Base-by-base conservation (phyloP, 2,797 vertebrate species). In the Acomys russatus region DNA sequence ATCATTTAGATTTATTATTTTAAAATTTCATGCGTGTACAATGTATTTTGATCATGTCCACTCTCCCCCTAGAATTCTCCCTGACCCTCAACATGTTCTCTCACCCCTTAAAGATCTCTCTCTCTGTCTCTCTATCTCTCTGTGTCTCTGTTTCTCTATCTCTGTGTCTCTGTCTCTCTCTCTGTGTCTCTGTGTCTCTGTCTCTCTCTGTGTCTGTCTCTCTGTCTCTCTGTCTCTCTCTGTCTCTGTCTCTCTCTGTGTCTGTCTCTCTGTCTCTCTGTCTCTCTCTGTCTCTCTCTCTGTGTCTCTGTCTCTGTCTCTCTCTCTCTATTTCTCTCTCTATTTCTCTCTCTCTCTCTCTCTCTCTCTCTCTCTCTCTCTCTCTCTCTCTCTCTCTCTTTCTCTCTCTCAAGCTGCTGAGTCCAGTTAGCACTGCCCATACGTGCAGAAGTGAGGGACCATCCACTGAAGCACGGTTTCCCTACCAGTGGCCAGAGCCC, bases 311-410 rank as follows among this genome's bases (percentile, higher is more conserved):
- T 4, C 22, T 49, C 23, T 38, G 5, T 76, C 1, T 35, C n/a
- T 35, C 23, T 35, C n/a, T 38, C 23, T 4, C 0, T 6, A n/a
- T n/a, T n/a, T n/a, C n/a, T 4, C 35, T 73, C 1, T 3, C 3
- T 28, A 2, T 4, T 11, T 49, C 23, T 38, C 11, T 76, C 1
- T 35, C n/a, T 35, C 23, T 35, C n/a, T 38, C 23, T 4, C 0
- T 6, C 28, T 6, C 12, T 0, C 17, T 18, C 30, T 1, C 17
- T 22, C 3, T 1, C 18, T n/a, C 28, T 15, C 49, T 17, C 5
- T 1, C 44, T 8, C 25, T 18, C 49, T 1, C 33, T 22, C 30
- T 28, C 56, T 38, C 56, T 15, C 22, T 15, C 78, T 15, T 1
- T 11, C 15, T 44, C 61, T 44, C 15, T 18, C 23, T 0, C 64